Conservation (phyloP, 2,113 vertebrate species). For the Lanius ludovicianus region DNA sequence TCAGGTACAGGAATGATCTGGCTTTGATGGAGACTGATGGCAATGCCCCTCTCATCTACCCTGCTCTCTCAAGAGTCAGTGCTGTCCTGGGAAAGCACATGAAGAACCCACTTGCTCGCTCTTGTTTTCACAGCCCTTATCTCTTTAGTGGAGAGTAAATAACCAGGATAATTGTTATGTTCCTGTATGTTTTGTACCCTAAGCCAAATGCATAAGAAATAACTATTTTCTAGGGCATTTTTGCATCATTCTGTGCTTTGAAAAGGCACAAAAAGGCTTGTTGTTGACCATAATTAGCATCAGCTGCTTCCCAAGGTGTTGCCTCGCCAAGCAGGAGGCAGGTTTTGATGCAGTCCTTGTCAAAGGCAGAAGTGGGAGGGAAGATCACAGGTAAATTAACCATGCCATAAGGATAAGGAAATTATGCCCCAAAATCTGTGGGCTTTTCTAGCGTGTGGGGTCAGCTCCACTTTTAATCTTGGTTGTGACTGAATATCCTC, state of each 20-base stretch:
- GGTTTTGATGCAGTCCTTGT: not conserved
- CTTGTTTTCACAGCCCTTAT: not conserved
- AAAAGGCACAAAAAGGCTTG: not conserved
- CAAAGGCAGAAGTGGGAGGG: not conserved
- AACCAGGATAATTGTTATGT: not conserved
- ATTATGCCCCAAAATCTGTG: not conserved
- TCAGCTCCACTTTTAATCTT: not conserved
- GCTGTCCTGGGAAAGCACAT: not conserved
- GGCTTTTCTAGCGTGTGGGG: not conserved
- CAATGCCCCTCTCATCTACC: not conserved
- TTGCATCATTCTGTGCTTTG: not conserved
- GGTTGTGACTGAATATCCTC: not conserved
- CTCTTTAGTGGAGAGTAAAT: not conserved
- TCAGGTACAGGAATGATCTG: not conserved
- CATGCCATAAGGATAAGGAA: not conserved
- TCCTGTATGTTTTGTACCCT: not conserved
- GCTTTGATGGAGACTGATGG: not conserved
- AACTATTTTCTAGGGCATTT: not conserved
- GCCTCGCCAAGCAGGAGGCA: not conserved
- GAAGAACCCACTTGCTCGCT: not conserved
- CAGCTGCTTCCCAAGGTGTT: accelerated
- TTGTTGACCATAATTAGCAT: not conserved
- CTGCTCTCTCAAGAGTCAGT: not conserved
- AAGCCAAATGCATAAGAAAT: not conserved
- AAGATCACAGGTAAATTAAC: not conserved